Percentiles rank a stretch among this genome's conserved stretches.
phyloP scores from a whole-genome alignment of 2,888 invertebrate species.

The Blastobasis adustella region DNA sequence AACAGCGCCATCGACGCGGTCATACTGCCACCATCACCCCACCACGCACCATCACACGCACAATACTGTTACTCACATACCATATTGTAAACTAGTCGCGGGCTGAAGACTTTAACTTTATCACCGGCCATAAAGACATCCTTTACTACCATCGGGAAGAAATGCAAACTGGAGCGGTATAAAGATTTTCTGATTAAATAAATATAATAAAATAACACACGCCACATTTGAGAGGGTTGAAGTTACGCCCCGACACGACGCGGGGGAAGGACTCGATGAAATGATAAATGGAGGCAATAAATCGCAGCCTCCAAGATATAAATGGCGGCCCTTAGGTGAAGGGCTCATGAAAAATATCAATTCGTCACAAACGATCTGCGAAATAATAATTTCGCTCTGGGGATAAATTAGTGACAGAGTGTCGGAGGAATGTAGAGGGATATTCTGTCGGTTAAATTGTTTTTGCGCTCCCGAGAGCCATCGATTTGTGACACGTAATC shows the following conservation, averaged over 20 bases:
- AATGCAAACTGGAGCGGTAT: background rate
- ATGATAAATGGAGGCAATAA: conserved; percentile 60
- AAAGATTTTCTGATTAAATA: conserved; percentile 18
- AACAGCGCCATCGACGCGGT: conserved; percentile 86
- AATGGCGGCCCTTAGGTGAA: conserved; percentile 48
- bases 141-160: background rate
- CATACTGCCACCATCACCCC: conserved; percentile 64
- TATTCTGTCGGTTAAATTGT: conserved; percentile 31
- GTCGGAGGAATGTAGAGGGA: conserved; percentile 22
- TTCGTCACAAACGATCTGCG: conserved; percentile 45
- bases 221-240: conserved; percentile 20
- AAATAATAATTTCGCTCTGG: conserved; percentile 24
- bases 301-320: conserved; percentile 55
- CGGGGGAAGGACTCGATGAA: conserved; percentile 43
- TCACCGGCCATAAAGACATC: conserved; percentile 2
- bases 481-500: conserved; percentile 19
- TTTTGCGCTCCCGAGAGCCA: conserved; percentile 21
- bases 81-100: background rate
- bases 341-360: conserved; percentile 61
- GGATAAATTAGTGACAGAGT: conserved; percentile 34
- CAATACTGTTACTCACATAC: conserved; percentile 11
- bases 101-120: background rate
- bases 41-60: conserved; percentile 43
- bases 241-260: conserved; percentile 4
- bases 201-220: conserved; percentile 15